Base-by-base conservation (phyloP, 2,797 vertebrate genomes). In the Schizopygopsis malacanthus region DNA sequence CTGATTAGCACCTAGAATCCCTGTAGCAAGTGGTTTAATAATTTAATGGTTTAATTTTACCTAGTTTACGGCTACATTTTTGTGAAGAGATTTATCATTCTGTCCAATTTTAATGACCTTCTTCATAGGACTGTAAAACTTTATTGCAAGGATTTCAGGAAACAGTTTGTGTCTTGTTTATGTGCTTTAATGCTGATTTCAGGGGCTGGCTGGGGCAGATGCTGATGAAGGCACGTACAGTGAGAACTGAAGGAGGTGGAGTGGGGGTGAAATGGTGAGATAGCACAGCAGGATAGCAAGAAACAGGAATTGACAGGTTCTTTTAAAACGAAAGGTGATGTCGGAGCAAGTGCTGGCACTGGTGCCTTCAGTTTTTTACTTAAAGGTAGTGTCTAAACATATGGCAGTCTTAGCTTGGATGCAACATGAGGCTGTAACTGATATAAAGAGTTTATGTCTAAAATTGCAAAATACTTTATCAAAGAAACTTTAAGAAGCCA, bases 1-100 rank as follows among this genome's bases (percentile, higher is more conserved):
- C 91, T 93, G 94, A 94, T 94, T 93, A 93, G 89, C 87, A 85
- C 72, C 59, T 73, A 90, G 90, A 85, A 91, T 91, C 90, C 4
- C 90, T 72, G 75, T 73, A 81, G 92, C 92, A 90, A 77, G 71
- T 77, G 88, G 87, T n/a, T 87, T 92, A 93, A 93, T 92, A 90
- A 94, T 94, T 91, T 89, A 93, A 79, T 45, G 50, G 47, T 59
- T 79, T 72, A 77, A 84, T 77, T 84, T 84, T 67, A 77, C 43
- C 67, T 72, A 28, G 20, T 75, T 63, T 61, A 92, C 89, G 88
- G 90, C 89, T 89, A 37, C 87, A 82, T 81, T 86, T 81, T 86
- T 89, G 81, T 25, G 76, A 92, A 90, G 87, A 61, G 72, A 90
- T 93, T 89, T 91, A 88, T 90, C 92, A 91, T 92, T 93, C 71